These are phyloP conservation scores for Malurus alboscapulatus DNA, from an alignment of 2,113 vertebrate species.

Conservation along the genomic window DNA sequence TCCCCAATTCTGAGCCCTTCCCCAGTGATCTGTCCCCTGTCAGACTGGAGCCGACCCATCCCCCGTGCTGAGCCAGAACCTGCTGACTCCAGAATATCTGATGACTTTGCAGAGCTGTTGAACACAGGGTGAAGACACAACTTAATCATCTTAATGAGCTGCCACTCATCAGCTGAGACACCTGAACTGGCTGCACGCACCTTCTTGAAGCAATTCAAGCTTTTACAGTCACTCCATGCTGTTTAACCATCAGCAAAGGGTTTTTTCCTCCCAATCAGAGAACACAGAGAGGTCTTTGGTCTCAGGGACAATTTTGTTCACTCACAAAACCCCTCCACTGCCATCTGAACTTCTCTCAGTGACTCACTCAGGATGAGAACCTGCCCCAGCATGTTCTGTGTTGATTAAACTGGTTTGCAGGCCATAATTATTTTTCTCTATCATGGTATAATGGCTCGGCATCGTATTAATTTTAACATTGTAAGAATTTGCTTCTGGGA, in stretches of 20 bases:
- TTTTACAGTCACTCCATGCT: background rate
- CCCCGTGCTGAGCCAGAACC: background rate
- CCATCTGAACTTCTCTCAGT: background rate
- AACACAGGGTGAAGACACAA: background rate
- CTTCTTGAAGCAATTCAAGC: background rate
- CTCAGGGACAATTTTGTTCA: background rate
- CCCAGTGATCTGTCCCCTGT: background rate
- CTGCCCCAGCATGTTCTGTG: slow-evolving; percentile 20
- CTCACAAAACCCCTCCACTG: background rate
- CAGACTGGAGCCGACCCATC: background rate
- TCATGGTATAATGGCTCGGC: slow-evolving; percentile 13
- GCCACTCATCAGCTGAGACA: slow-evolving; percentile 28
- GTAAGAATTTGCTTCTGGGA: slow-evolving; percentile 67
- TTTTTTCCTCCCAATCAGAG: background rate
- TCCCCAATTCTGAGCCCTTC: background rate
- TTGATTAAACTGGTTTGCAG: slow-evolving; percentile 48
- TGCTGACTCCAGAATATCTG: background rate
- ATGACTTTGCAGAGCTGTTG: background rate
- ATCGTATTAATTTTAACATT: slow-evolving; percentile 49
- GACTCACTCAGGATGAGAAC: background rate
- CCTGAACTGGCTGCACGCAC: background rate
- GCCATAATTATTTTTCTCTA: slow-evolving; percentile 54
- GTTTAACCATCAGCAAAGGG: background rate
- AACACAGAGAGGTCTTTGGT: rapidly evolving
- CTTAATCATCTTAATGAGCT: slow-evolving; percentile 22